phyloP scores from a whole-genome alignment of 1,140 invertebrate species.

The Brachionus rubens region DNA sequence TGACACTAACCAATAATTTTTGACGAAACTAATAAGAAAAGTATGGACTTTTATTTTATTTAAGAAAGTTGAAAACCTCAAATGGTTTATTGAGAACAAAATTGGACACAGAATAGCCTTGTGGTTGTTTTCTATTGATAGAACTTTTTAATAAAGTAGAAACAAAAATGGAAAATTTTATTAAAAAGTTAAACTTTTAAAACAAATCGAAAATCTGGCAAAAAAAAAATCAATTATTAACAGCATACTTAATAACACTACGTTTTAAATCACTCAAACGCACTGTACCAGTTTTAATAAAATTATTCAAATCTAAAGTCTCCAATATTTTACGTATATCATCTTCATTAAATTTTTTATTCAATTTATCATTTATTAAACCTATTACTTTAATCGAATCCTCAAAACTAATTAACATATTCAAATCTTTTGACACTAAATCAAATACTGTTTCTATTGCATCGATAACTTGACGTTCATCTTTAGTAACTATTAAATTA shows the following conservation, averaged over 20 bases:
- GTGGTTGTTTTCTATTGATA: no score
- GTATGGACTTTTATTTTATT: no score
- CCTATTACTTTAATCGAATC: constrained; percentile 17
- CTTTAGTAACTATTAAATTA: no score
- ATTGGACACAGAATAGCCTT: no score
- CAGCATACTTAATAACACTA: neutral
- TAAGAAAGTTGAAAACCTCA: no score
- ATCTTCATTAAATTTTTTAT: constrained; percentile 13
- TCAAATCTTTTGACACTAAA: neutral
- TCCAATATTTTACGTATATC: constrained; percentile 8
- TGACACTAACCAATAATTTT: no score
- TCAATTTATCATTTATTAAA: constrained; percentile 1
- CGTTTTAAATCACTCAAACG: neutral
- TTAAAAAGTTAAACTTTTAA: neutral
- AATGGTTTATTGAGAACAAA: no score
- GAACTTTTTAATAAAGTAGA: no score
- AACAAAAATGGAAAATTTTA: no score
- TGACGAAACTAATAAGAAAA: no score
- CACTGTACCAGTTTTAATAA: neutral
- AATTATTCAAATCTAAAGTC: constrained; percentile 23
- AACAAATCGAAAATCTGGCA: neutral
- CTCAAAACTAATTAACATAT: constrained; percentile 20
- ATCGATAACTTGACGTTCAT: neutral
- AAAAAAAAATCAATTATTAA: neutral
- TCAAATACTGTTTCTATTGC: neutral